These are phyloP conservation scores for Ictalurus furcatus DNA, from an alignment of 2,113 vertebrate species.

Conservation along the genomic window DNA sequence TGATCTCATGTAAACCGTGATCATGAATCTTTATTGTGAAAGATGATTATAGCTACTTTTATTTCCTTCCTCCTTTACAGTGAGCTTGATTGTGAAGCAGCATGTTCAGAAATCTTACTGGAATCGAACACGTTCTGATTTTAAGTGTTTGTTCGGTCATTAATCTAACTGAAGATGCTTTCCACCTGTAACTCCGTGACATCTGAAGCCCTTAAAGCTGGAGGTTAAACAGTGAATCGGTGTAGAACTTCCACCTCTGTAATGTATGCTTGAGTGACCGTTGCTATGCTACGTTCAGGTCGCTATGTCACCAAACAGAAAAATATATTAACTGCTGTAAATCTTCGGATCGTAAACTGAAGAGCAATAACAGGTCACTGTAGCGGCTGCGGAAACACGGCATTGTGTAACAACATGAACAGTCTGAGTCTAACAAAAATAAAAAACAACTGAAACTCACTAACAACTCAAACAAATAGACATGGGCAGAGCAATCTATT, in stretches of 20 bases:
- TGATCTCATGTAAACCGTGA: neutral
- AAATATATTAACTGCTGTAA: neutral
- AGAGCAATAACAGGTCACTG: neutral
- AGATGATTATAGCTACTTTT: too few relatives aligned
- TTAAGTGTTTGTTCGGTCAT: neutral
- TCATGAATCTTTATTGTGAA: neutral
- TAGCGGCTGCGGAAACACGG: neutral
- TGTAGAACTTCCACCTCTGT: neutral
- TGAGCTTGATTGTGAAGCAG: neutral
- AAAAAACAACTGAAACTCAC: neutral
- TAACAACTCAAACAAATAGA: neutral
- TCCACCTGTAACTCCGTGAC: neutral
- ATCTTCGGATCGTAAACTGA: neutral
- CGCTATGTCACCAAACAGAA: neutral
- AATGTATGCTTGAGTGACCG: neutral
- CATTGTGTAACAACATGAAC: neutral
- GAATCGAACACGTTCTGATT: neutral
- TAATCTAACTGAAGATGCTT: neutral
- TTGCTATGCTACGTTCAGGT: neutral
- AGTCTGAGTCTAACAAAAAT: neutral
- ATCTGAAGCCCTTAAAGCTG: neutral
- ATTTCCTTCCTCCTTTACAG: too few relatives aligned
- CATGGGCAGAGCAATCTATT: neutral
- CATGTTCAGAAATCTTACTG: neutral
- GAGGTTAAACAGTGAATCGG: neutral